phyloP scores from a whole-genome alignment of 1,140 invertebrate genomes.

The Neoseiulus cucumeris region DNA sequence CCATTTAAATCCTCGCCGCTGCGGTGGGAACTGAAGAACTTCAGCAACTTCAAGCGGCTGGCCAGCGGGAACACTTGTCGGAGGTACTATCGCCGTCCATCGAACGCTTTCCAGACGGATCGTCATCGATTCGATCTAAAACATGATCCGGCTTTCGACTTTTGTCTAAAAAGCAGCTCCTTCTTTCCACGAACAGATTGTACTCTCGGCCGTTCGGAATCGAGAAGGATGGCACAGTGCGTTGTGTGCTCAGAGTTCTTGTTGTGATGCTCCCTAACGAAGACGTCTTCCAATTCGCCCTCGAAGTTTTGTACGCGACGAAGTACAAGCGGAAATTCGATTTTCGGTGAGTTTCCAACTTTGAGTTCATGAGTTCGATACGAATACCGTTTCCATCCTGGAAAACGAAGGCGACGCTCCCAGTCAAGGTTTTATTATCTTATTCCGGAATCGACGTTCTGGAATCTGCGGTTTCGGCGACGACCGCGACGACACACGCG shows the following conservation, averaged over 20 bases:
- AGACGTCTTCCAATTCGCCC: neutral
- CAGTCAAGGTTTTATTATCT: too few species aligned
- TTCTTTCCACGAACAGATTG: neutral
- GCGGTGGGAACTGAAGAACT: neutral
- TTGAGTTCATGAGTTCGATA: too few species aligned
- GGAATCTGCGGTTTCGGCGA: too few species aligned
- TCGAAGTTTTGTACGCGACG: neutral
- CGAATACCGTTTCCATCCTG: too few species aligned
- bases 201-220: neutral
- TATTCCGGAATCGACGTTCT: too few species aligned
- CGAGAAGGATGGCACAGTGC: neutral
- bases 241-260: neutral
- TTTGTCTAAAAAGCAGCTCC: too few species aligned
- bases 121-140: too few species aligned
- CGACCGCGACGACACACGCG: too few species aligned
- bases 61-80: neutral
- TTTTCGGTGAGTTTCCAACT: neutral
- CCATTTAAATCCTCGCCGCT: neutral
- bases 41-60: neutral
- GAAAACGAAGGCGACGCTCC: too few species aligned
- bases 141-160: too few species aligned
- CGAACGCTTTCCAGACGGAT: too few species aligned
- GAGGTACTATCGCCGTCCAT: neutral
- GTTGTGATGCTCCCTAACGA: neutral
- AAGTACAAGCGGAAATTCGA: slow-evolving; percentile 4